phyloP scores from a whole-genome alignment of 2,797 vertebrate genomes.

The Echiichthys vipera region DNA sequence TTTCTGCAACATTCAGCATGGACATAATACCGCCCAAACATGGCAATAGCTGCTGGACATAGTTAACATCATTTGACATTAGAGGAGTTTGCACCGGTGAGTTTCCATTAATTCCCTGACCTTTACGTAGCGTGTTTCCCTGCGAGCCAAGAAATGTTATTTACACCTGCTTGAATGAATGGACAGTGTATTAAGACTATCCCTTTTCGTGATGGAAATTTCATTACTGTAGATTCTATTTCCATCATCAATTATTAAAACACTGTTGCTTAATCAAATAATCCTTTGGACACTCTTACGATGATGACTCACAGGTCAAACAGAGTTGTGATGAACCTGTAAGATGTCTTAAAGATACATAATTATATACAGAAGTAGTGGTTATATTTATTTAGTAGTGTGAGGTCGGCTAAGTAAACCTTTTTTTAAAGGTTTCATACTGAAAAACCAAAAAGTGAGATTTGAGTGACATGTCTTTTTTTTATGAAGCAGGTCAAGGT shows the following conservation, averaged over 20 bases:
- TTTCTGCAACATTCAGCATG: neutral
- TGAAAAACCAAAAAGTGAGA: too few species aligned
- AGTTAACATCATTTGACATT: slow-evolving; percentile 44
- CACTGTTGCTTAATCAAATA: slow-evolving; percentile 78
- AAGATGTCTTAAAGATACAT: slow-evolving; percentile 13
- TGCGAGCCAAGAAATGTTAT: slow-evolving; percentile 62
- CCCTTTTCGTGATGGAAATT: slow-evolving; percentile 93
- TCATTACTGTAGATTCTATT: slow-evolving; percentile 90
- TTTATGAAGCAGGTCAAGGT: too few species aligned
- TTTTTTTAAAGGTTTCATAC: too few species aligned
- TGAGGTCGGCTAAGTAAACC: neutral
- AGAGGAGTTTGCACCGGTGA: slow-evolving; percentile 15
- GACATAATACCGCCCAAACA: slow-evolving; percentile 3
- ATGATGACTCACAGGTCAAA: slow-evolving; percentile 41
- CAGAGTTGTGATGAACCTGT: slow-evolving; percentile 18
- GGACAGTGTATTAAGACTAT: slow-evolving; percentile 71
- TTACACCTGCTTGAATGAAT: slow-evolving; percentile 74
- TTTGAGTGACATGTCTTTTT: too few species aligned
- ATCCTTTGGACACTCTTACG: slow-evolving; percentile 44
- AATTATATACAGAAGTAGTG: neutral
- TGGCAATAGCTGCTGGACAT: slow-evolving; percentile 42
- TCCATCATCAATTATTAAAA: slow-evolving; percentile 95
- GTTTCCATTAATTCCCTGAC: slow-evolving; percentile 53
- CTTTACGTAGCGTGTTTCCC: slow-evolving; percentile 51
- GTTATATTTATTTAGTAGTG: neutral